These are phyloP conservation scores for Crenuchus spilurus DNA, from an alignment of 2,797 vertebrate species.

Conservation along the genomic window DNA sequence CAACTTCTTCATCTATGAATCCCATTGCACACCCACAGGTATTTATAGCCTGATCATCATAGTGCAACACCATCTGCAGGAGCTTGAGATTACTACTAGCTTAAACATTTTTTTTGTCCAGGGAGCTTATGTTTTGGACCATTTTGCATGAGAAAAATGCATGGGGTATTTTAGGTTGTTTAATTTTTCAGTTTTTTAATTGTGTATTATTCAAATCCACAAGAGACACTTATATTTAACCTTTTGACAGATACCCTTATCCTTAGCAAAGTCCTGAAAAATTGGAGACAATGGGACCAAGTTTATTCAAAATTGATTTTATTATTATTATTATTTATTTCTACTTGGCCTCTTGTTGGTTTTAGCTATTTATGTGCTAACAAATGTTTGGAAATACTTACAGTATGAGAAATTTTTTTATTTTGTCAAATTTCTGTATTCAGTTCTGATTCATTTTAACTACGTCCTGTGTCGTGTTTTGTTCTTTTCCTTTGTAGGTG, in stretches of 20 bases:
- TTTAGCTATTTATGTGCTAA: background rate
- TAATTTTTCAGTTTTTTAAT: background rate
- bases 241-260: background rate
- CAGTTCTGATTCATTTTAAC: conserved; percentile 44
- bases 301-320: background rate
- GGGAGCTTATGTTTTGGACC: background rate
- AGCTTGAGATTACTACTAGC: too few species aligned
- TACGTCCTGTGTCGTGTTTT: conserved; percentile 61
- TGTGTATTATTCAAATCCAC: background rate
- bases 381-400: background rate
- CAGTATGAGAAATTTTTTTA: background rate
- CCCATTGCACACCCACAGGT: too few species aligned
- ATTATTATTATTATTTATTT: background rate
- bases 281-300: too few species aligned
- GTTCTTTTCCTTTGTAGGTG: conserved; percentile 73
- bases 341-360: background rate
- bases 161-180: background rate
- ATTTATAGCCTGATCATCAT: too few species aligned
- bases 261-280: too few species aligned
- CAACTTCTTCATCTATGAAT: too few species aligned
- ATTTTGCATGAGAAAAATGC: conserved; percentile 2
- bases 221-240: background rate
- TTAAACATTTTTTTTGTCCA: too few species aligned
- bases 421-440: background rate
- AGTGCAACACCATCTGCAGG: too few species aligned